Conservation (phyloP, 2,888 invertebrate species). For the Acanthosoma haemorrhoidale region DNA sequence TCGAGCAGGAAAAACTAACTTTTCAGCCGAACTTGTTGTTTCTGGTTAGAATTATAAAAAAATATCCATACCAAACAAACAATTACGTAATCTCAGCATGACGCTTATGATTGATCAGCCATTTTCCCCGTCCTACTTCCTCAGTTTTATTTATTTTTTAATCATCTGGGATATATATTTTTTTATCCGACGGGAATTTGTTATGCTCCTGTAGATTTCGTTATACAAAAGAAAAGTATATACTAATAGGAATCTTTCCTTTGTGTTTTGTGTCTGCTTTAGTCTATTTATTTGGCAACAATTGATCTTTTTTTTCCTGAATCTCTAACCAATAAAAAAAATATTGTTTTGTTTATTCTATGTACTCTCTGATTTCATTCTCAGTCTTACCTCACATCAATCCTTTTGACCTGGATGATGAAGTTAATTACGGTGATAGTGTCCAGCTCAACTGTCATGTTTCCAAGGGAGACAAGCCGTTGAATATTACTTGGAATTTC, state of each 20-base stretch:
- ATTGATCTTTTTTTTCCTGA: background rate
- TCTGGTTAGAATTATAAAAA: conserved; percentile 46
- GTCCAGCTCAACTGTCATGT: conserved; percentile 58
- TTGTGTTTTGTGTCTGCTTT: background rate
- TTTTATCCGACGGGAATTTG: background rate
- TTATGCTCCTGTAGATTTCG: background rate
- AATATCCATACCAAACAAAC: background rate
- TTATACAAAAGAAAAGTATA: no score
- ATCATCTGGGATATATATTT: no score
- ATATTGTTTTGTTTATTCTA: background rate
- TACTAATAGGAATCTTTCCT: background rate
- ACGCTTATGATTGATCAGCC: conserved; percentile 4
- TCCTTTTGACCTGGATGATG: conserved; percentile 53
- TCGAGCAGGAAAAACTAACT: conserved; percentile 52
- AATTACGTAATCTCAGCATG: background rate
- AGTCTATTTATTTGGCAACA: background rate
- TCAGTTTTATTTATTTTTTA: no score
- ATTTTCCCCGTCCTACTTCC: background rate
- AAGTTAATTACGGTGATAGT: conserved; percentile 59
- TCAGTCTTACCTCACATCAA: conserved; percentile 63
- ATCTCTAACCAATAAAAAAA: background rate
- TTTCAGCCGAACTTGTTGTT: conserved; percentile 51
- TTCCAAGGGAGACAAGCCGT: conserved; percentile 62
- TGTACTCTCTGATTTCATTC: conserved; percentile 15
- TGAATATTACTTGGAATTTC: conserved; percentile 64